phyloP scores from a whole-genome alignment of 2,888 invertebrate genomes.

The Cyclophora punctaria region DNA sequence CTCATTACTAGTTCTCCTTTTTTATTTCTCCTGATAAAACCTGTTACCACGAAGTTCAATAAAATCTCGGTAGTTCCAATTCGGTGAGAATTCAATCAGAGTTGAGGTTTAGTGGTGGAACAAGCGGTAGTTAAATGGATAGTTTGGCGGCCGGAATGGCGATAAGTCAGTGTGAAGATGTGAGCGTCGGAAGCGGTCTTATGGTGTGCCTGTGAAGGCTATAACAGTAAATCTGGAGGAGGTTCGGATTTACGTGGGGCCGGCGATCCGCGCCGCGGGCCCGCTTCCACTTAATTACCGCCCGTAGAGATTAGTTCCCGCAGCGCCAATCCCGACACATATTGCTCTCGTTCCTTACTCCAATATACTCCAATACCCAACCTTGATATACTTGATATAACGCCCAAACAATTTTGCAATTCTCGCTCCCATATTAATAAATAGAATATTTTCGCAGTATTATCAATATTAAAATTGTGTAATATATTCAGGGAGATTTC shows the following conservation, averaged over 20 bases:
- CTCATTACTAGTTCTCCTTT: not conserved
- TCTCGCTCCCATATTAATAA: too few relatives aligned
- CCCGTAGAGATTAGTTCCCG: slow-evolving; percentile 54
- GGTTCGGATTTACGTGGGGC: slow-evolving; percentile 52
- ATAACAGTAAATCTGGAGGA: slow-evolving; percentile 71
- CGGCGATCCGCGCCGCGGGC: slow-evolving; percentile 27
- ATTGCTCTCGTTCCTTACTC: slow-evolving; percentile 26
- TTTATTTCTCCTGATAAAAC: not conserved
- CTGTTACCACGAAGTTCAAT: slow-evolving; percentile 5
- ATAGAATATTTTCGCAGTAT: too few relatives aligned
- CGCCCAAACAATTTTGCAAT: too few relatives aligned
- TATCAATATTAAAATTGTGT: too few relatives aligned
- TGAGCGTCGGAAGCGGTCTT: slow-evolving; percentile 32
- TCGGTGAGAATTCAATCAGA: slow-evolving; percentile 20
- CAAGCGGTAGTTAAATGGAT: slow-evolving; percentile 40
- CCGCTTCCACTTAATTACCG: slow-evolving; percentile 57
- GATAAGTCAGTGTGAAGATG: slow-evolving; percentile 47
- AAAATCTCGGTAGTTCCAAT: slow-evolving; percentile 15
- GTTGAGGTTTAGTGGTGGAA: slow-evolving; percentile 30
- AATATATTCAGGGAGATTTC: too few relatives aligned
- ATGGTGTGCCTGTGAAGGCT: slow-evolving; percentile 45
- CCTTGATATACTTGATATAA: slow-evolving; percentile 6
- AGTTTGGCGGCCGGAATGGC: slow-evolving; percentile 33
- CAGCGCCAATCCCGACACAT: slow-evolving; percentile 34
- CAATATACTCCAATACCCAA: slow-evolving; percentile 11